Conservation (phyloP, 2,888 invertebrate species). For the Ecliptopera silaceata region DNA sequence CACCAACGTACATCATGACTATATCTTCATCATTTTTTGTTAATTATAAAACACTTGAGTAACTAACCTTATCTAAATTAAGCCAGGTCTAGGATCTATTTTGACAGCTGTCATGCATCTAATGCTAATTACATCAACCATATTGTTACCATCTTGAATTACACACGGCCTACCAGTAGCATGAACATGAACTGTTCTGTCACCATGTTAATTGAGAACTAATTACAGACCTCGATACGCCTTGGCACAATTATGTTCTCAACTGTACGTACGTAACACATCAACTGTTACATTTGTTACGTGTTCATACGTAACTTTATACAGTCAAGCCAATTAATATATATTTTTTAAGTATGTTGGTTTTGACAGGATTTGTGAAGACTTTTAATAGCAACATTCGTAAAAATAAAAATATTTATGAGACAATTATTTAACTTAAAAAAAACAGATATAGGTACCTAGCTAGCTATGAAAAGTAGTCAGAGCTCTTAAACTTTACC, state of each 20-base stretch:
- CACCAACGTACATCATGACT: background rate
- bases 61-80: background rate
- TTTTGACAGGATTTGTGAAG: too few relatives aligned
- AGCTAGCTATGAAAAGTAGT: too few relatives aligned
- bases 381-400: too few relatives aligned
- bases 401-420: too few relatives aligned
- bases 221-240: conserved; percentile 31
- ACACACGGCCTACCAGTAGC: conserved; percentile 13
- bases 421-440: too few relatives aligned
- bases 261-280: conserved; percentile 5
- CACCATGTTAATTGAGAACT: conserved; percentile 30
- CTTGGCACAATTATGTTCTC: conserved; percentile 28
- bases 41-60: too few relatives aligned
- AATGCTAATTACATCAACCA: conserved; percentile 10
- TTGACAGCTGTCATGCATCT: conserved; percentile 1
- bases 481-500: too few relatives aligned
- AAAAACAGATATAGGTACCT: too few relatives aligned
- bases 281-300: background rate
- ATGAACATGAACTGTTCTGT: conserved; percentile 26
- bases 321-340: too few relatives aligned
- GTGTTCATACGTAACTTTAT: background rate
- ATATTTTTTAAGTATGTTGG: too few relatives aligned
- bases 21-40: too few relatives aligned
- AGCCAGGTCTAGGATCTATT: conserved; percentile 1
- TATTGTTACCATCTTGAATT: conserved; percentile 23